phyloP scores from a whole-genome alignment of 1,140 invertebrate genomes.

The Limonius californicus region DNA sequence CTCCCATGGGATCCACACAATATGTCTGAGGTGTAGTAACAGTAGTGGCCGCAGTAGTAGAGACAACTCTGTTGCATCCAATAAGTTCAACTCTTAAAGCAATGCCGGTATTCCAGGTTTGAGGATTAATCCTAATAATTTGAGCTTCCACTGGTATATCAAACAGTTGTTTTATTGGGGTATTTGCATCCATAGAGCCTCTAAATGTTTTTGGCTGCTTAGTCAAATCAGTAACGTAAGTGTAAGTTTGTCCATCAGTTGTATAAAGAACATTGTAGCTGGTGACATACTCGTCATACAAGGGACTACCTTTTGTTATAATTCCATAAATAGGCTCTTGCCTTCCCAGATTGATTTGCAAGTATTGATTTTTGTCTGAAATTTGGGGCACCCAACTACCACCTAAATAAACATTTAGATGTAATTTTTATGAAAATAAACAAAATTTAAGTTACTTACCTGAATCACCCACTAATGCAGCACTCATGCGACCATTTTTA shows the following conservation, averaged over 20 bases:
- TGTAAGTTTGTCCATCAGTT: slow-evolving; percentile 28
- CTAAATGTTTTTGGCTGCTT: slow-evolving; percentile 53
- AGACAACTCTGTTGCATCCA: slow-evolving; percentile 55
- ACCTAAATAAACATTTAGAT: slow-evolving; percentile 37
- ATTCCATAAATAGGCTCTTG: slow-evolving; percentile 69
- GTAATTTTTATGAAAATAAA: too few species aligned
- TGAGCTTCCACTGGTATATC: slow-evolving; percentile 67
- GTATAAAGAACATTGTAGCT: slow-evolving; percentile 70
- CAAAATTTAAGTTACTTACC: too few species aligned
- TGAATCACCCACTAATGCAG: slow-evolving; percentile 36
- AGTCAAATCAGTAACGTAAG: slow-evolving; percentile 32
- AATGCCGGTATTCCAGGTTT: slow-evolving; percentile 73
- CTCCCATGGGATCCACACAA: slow-evolving; percentile 64
- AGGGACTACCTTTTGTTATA: slow-evolving; percentile 61
- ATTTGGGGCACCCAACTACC: slow-evolving; percentile 63
- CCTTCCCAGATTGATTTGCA: slow-evolving; percentile 65
- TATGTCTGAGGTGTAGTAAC: neutral
- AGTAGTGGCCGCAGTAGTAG: neutral
- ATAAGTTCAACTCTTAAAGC: slow-evolving; percentile 70
- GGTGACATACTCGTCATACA: slow-evolving; percentile 67
- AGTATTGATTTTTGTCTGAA: slow-evolving; percentile 58
- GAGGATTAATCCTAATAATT: slow-evolving; percentile 64
- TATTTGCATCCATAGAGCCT: slow-evolving; percentile 62
- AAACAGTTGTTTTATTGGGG: slow-evolving; percentile 61
- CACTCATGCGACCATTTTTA: slow-evolving; percentile 51